These are phyloP conservation scores for Gymnothorax javanicus DNA, from an alignment of 2,797 vertebrate species.

Conservation along the genomic window DNA sequence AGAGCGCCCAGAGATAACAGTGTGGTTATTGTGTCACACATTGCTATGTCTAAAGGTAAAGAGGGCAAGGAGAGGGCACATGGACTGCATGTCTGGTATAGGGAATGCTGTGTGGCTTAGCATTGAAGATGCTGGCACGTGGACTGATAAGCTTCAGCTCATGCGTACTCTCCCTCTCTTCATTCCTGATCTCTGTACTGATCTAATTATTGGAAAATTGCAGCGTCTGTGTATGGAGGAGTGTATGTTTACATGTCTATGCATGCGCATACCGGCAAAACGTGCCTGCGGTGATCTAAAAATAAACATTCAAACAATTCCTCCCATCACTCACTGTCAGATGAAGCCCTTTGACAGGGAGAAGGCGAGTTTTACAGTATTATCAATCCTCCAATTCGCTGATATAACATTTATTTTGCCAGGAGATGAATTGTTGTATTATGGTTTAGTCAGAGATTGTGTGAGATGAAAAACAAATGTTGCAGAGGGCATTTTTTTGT, in stretches of 20 bases:
- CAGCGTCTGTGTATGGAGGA: not conserved
- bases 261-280: conserved; percentile 7
- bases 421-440: not conserved
- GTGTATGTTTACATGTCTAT: conserved; percentile 24
- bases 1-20: not conserved
- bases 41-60: not conserved
- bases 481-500: not conserved
- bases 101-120: not conserved
- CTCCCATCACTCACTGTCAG: conserved; percentile 33
- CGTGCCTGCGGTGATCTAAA: not conserved
- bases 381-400: not conserved
- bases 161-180: not conserved
- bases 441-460: not conserved
- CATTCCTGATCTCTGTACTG: not conserved
- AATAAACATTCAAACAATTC: conserved; percentile 26
- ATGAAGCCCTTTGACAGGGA: conserved; percentile 22
- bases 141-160: not conserved
- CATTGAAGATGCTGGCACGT: not conserved
- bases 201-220: not conserved
- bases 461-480: not conserved
- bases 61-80: not conserved
- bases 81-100: not conserved
- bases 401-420: not conserved
- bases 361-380: conserved; percentile 30
- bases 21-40: not conserved